Evolutionary conservation across 2,888 invertebrate genomes (phyloP), one percentile per base, ranked within the genome.

Genomic region (Folsomia candida): DNA sequence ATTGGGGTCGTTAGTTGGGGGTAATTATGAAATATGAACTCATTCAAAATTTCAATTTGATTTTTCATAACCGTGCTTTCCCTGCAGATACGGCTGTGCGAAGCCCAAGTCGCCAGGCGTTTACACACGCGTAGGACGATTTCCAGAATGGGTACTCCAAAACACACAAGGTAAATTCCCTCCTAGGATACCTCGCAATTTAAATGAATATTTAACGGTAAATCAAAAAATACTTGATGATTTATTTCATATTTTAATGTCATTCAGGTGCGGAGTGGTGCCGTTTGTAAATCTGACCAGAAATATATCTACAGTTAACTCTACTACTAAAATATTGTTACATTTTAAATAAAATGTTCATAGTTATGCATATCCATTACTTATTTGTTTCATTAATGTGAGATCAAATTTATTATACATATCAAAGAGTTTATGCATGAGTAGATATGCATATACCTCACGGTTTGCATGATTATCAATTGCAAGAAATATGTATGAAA

Each of bases 111-210:
- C 68, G 2, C 76, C 70, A n/a, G 67, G 74, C 24, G 74, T 76
- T 26, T 78, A 78, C 54, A 73, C 74, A 2, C 25, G 75, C 67
- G 68, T 71, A 47, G 73, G 70, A 25, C 67, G 74, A 1, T 78
- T 75, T 51, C 75, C 77, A 3, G 76, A 76, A 65, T 78, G 76
- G 76, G 76, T 78, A 64, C 69, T 78, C 20, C 68, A 60, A 2
- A 73, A 78, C 66, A 68, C 78, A 9, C 68, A 68, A 28, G 77
- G 75, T 69, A 29, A n/a, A n/a, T n/a, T n/a, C n/a, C n/a, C n/a
- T n/a, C 2, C n/a, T 27, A 14, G 6, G 29, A 58, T 54, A 22
- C 22, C 22, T 37, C 4, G 20, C 22, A 47, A 20, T 47, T 47
- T 37, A 18, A 20, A 65, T 51, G 14, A 59, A 22, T 25, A 22